phyloP scores from a whole-genome alignment of 1,140 invertebrate species.

The Ostrea denselamellosa region DNA sequence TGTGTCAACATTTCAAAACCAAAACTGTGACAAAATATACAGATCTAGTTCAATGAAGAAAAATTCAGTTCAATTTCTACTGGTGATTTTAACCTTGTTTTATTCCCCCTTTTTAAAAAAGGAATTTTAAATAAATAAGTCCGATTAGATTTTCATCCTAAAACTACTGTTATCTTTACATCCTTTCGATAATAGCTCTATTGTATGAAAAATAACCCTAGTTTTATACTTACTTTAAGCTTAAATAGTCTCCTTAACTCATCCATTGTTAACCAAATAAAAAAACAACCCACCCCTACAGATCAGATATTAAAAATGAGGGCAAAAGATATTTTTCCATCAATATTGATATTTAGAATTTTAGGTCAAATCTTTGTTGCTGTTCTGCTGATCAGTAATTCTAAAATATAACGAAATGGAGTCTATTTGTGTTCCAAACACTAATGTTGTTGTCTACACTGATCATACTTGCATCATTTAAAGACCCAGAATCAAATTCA shows the following conservation, averaged over 20 bases:
- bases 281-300: neutral
- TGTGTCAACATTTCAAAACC: no score
- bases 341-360: conserved; percentile 27
- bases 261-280: neutral
- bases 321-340: neutral
- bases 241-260: conserved; percentile 13
- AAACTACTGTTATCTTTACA: neutral
- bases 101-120: no score
- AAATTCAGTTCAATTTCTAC: no score
- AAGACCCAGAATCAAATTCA: neutral
- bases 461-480: neutral
- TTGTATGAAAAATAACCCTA: neutral
- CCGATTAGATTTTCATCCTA: no score
- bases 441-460: neutral
- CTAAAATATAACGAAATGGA: neutral
- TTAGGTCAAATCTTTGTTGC: neutral
- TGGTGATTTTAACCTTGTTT: no score
- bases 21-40: no score
- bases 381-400: neutral
- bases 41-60: no score
- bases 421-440: neutral
- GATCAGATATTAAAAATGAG: conserved; percentile 14
- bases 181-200: neutral
- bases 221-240: conserved; percentile 37
- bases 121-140: no score